Conservation (phyloP, 2,888 invertebrate genomes). For the Dasypolia templi region DNA sequence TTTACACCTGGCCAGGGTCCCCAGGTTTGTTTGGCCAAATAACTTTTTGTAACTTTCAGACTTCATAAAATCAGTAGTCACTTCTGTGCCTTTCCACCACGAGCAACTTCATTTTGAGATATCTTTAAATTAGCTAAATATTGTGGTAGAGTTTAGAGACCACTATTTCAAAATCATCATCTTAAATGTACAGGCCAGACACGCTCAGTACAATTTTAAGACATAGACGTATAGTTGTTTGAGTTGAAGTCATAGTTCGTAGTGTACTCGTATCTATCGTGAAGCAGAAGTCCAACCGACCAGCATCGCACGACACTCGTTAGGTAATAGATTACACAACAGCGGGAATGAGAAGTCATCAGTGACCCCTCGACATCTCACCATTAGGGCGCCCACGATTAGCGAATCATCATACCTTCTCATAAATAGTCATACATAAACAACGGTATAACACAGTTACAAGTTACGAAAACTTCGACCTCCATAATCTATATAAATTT, state of each 20-base stretch:
- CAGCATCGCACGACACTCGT: constrained; percentile 55
- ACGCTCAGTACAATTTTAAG: constrained; percentile 38
- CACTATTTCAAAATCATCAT: constrained; percentile 41
- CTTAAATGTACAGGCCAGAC: constrained; percentile 13
- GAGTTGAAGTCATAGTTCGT: constrained; percentile 13
- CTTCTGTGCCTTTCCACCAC: background rate
- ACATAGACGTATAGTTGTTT: constrained; percentile 45
- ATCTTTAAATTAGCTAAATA: background rate
- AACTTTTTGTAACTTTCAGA: background rate
- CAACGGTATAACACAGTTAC: constrained; percentile 41
- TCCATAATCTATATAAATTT: constrained; percentile 42
- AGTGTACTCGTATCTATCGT: constrained; percentile 24
- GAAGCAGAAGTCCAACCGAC: constrained; percentile 30
- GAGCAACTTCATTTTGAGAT: background rate
- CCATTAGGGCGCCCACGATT: constrained; percentile 69
- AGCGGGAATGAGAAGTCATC: constrained; percentile 66
- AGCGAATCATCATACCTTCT: constrained; percentile 52
- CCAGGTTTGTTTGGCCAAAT: background rate
- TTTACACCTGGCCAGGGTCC: background rate
- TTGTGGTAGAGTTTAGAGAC: background rate
- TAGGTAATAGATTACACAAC: constrained; percentile 73
- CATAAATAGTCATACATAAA: constrained; percentile 51
- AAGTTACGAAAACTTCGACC: constrained; percentile 48
- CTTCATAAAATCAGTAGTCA: background rate
- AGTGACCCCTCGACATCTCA: constrained; percentile 75